phyloP scores from a whole-genome alignment of 1,140 invertebrate genomes.

The Calosoma granatense region DNA sequence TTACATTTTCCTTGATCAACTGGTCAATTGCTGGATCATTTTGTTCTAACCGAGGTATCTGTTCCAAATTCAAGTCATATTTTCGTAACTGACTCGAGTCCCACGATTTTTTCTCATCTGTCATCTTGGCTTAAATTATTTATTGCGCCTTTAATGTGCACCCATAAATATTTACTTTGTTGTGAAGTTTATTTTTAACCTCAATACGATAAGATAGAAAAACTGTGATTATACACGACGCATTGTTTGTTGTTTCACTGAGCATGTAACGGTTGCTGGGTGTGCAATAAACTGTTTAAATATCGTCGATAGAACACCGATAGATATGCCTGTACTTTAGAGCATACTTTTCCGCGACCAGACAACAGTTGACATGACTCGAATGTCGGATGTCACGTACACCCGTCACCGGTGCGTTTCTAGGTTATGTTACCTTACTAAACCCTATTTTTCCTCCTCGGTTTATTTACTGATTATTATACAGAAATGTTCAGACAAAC shows the following conservation, averaged over 20 bases:
- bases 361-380: neutral
- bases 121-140: constrained; percentile 16
- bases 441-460: neutral
- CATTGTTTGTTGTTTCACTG: no score
- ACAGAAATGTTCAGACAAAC: no score
- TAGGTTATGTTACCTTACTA: neutral
- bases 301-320: neutral
- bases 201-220: neutral
- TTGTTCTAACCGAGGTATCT: constrained; percentile 31
- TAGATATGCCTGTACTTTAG: neutral
- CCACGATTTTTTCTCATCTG: constrained; percentile 26
- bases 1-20: constrained; percentile 31
- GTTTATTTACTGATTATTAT: no score
- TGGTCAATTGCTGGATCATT: constrained; percentile 32
- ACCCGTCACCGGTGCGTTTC: neutral
- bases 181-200: neutral
- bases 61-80: constrained; percentile 32
- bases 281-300: no score
- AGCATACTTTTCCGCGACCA: neutral
- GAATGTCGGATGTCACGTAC: neutral
- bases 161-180: constrained; percentile 3
- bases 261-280: no score
- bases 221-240: no score
- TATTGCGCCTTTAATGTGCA: neutral
- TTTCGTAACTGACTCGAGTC: constrained; percentile 30